Conservation (phyloP, 2,888 invertebrate species). For the Criorhina ranunculi region DNA sequence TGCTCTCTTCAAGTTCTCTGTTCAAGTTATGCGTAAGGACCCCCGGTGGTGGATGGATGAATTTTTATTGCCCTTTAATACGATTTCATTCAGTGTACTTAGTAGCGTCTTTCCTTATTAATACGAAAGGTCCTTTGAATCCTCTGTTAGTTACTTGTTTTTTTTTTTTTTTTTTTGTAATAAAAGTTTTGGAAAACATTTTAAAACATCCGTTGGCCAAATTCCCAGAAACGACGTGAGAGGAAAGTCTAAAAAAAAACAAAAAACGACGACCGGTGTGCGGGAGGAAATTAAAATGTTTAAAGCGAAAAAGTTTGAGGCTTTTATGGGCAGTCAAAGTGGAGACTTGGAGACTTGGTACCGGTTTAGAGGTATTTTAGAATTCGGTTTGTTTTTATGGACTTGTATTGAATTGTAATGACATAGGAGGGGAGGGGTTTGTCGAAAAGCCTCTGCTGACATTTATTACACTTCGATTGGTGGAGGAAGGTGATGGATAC, state of each 20-base stretch:
- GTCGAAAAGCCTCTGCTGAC: background rate
- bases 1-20: background rate
- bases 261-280: background rate
- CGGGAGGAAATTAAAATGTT: constrained; percentile 55
- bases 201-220: constrained; percentile 61
- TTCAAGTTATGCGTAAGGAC: constrained; percentile 17
- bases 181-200: constrained; percentile 47
- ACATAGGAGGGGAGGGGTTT: background rate
- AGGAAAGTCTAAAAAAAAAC: constrained; percentile 37
- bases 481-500: no score
- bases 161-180: constrained; percentile 1
- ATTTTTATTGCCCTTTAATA: constrained; percentile 68
- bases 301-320: constrained; percentile 55
- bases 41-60: constrained; percentile 26
- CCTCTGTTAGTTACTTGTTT: background rate
- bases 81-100: constrained; percentile 62
- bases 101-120: constrained; percentile 48
- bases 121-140: constrained; percentile 27
- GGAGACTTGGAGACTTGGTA: background rate
- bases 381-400: constrained; percentile 55
- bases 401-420: constrained; percentile 66
- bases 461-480: constrained; percentile 16
- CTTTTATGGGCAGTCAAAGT: constrained; percentile 53
- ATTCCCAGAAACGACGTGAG: constrained; percentile 52
- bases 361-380: constrained; percentile 19